Evolutionary conservation across 2,113 vertebrate species (phyloP).

Genomic region (Atrichornis clamosus): DNA sequence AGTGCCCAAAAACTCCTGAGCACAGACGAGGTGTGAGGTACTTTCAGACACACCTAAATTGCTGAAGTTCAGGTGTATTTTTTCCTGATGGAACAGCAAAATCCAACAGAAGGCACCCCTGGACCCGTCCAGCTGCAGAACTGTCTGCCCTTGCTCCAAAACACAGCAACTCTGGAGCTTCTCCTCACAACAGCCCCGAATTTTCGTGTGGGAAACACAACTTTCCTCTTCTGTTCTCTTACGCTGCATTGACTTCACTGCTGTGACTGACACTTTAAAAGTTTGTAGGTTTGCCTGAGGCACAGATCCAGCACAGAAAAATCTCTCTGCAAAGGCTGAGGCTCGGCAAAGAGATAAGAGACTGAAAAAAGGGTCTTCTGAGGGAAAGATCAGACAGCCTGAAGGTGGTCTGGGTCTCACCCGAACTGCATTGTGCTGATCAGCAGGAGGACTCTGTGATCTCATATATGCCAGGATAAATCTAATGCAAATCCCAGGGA

Average conservation of each 20-base stretch:
- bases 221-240: neutral
- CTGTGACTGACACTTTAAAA: constrained; percentile 44
- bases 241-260: neutral
- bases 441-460: neutral
- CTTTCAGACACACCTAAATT: neutral
- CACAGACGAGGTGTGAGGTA: neutral
- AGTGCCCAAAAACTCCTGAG: neutral
- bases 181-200: neutral
- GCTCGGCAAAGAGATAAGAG: neutral
- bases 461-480: neutral
- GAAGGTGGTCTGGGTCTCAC: neutral
- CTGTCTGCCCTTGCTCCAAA: neutral
- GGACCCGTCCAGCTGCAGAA: neutral
- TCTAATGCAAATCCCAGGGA: neutral
- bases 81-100: neutral
- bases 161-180: neutral
- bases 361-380: neutral
- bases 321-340: constrained; percentile 12
- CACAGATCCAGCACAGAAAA: neutral
- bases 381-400: neutral
- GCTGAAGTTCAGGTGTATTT: neutral
- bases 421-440: neutral
- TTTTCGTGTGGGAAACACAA: neutral
- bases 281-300: constrained; percentile 56
- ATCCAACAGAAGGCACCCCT: neutral